A percentile compares a stretch with the other conserved stretches of the same genome.
These are phyloP conservation scores for Oreocharis arfaki DNA, from an alignment of 2,113 vertebrate genomes.

Conservation along the genomic window DNA sequence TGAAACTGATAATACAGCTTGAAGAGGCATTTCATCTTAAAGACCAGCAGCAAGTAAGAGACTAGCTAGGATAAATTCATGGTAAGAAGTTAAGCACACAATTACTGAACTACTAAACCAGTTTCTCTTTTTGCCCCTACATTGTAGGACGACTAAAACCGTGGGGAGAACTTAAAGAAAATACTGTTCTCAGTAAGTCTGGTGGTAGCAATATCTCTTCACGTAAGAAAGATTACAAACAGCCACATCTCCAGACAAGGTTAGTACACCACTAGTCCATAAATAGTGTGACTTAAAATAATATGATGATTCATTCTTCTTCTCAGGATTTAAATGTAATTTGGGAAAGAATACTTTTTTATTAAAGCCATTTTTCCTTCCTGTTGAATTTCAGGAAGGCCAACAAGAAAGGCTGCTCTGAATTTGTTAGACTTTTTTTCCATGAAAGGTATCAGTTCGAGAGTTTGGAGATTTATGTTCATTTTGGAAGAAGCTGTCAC, in stretches of 20 bases:
- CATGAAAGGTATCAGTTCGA: not conserved
- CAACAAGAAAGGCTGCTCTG: not conserved
- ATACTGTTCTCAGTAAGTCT: slow-evolving; percentile 56
- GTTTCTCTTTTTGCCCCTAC: not conserved
- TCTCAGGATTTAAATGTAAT: not conserved
- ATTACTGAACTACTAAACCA: not conserved
- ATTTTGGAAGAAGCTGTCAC: not conserved
- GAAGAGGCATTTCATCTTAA: not conserved
- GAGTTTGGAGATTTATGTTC: not conserved
- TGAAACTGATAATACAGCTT: not conserved
- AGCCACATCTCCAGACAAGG: slow-evolving; percentile 83
- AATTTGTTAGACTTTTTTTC: not conserved
- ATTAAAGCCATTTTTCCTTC: not conserved
- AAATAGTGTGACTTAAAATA: not conserved
- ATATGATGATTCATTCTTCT: not conserved
- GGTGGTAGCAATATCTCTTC: slow-evolving; percentile 29
- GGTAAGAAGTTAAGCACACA: not conserved
- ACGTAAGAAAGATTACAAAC: slow-evolving; percentile 82
- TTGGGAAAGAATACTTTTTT: not conserved
- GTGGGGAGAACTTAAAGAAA: slow-evolving; percentile 80
- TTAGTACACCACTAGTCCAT: slow-evolving; percentile 1
- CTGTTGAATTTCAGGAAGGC: not conserved
- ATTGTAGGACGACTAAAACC: slow-evolving; percentile 86
- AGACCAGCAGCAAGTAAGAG: not conserved
- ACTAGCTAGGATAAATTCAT: not conserved